These are phyloP conservation scores for Phylloscopus collybita DNA, from an alignment of 2,797 vertebrate genomes.

Conservation along the genomic window DNA sequence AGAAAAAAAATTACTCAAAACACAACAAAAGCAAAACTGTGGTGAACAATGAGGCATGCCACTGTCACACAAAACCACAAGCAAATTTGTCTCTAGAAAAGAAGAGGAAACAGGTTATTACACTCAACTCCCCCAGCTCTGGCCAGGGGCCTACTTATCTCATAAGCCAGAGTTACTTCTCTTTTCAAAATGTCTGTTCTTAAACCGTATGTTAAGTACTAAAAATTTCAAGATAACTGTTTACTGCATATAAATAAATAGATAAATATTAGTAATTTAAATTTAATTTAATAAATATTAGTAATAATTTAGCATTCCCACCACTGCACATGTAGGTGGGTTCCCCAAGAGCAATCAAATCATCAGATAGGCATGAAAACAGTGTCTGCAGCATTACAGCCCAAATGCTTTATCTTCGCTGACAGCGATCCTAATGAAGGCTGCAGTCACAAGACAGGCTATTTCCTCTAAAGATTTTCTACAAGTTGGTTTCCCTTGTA, in stretches of 20 bases:
- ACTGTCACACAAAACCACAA: not conserved
- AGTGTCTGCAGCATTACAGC: fast-evolving
- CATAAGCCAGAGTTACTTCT: not conserved
- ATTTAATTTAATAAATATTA: not conserved
- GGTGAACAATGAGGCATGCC: not conserved
- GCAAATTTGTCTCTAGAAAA: not conserved
- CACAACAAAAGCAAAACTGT: not conserved
- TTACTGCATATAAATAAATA: not conserved
- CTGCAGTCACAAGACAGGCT: not conserved
- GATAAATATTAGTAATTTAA: not conserved
- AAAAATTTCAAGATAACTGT: not conserved
- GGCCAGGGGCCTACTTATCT: not conserved
- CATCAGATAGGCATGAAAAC: not conserved
- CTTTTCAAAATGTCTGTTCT: not conserved
- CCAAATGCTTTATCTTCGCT: not conserved
- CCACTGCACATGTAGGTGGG: not conserved
- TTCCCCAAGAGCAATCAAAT: not conserved
- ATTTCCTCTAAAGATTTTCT: not conserved
- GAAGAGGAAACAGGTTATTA: not conserved
- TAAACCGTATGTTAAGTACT: not conserved
- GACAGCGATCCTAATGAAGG: not conserved
- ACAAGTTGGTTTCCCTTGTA: not conserved
- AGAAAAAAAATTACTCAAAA: not conserved
- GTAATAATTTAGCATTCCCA: not conserved
- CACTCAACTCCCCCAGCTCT: not conserved